These are phyloP conservation scores for Hydrolagus affinis DNA, from an alignment of 2,113 vertebrate species.

Conservation along the genomic window DNA sequence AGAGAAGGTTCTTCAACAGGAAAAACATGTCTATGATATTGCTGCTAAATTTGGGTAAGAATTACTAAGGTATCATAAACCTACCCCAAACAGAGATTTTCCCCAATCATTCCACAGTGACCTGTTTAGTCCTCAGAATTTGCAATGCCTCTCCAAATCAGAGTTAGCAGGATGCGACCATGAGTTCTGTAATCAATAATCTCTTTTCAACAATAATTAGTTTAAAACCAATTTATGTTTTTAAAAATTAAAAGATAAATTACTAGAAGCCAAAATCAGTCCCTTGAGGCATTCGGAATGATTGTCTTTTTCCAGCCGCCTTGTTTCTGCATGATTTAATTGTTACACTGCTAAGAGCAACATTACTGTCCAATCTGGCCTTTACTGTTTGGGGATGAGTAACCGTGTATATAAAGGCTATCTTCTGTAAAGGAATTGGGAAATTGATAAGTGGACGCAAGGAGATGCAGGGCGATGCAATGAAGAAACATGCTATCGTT, in stretches of 20 bases:
- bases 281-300: not conserved
- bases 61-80: not conserved
- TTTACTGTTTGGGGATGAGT: too few relatives aligned
- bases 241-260: not conserved
- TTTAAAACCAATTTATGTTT: not conserved
- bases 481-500: too few relatives aligned
- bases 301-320: not conserved
- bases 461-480: too few relatives aligned
- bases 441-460: too few relatives aligned
- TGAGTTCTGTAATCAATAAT: not conserved
- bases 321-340: not conserved
- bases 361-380: too few relatives aligned
- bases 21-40: conserved; percentile 98
- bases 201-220: not conserved
- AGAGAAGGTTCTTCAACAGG: conserved; percentile 92
- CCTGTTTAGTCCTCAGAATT: not conserved
- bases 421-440: too few relatives aligned
- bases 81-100: too few relatives aligned
- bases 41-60: conserved; percentile 94
- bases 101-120: not conserved
- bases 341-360: not conserved
- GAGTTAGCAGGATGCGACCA: not conserved
- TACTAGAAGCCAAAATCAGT: too few relatives aligned
- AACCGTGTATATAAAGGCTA: too few relatives aligned
- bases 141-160: not conserved